Evolutionary conservation across 2,113 vertebrate genomes (phyloP), one percentile per base, ranked within the genome.

Genomic region (Brachyhypopomus occidentalis): DNA sequence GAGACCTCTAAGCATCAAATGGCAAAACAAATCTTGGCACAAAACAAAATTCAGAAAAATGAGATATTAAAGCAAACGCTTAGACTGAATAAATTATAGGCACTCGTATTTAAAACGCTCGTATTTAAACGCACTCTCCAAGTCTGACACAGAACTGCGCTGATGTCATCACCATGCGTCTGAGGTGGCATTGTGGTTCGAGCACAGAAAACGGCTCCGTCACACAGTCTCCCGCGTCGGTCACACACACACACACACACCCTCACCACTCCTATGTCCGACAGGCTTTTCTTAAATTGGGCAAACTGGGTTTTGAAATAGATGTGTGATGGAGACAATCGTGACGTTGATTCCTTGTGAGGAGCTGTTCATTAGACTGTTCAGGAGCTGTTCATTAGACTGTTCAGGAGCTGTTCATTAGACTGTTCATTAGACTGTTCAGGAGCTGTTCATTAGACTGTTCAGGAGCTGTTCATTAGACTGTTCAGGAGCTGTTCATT

Each of bases 11-110:
- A 80, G 84, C 93, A 95, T 94, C 95, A 91, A 92, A 93, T 92
- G 93, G 94, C 93, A 92, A 94, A 92, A 92, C 86, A 87, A 87
- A 91, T 91, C 91, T 94, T 96, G 95, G 96, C 96, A 98, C 92
- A 93, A 94, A 96, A 93, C 76, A 23, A 79, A 81, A 69, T 86
- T 81, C 8, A 41, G 67, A 89, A 59, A 85, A 94, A 86, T 17
- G 93, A 92, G 92, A 90, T 94, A 71, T n/a, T 14, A 60, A 59
- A 82, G 58, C 30, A 64, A 75, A 52, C 22, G 72, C 25, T 70
- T 90, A n/a, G 92, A 94, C 93, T 88, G 93, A 87, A 92, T 94
- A 96, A 97, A 96, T 96, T 94, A 97, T 96, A 99, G 97, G 98
- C 98, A 99, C 98, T 97, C 95, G 71, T 77, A 67, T 75, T 78